These are phyloP conservation scores for Clunio marinus DNA, from an alignment of 2,888 invertebrate genomes.

Conservation along the genomic window DNA sequence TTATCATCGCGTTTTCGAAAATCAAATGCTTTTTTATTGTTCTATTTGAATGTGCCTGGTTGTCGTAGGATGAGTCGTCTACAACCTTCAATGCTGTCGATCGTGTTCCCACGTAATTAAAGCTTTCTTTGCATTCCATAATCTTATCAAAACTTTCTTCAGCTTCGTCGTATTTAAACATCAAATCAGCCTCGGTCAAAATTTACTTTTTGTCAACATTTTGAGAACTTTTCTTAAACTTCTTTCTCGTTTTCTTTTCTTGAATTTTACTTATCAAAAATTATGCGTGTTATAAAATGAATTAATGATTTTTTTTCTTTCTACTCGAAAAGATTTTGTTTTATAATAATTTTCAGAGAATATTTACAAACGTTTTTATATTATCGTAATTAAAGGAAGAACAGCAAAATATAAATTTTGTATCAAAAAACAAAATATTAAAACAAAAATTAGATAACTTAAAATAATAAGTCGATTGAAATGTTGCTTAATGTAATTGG, in stretches of 20 bases:
- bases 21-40: no score
- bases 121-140: neutral
- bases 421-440: no score
- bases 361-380: slow-evolving; percentile 15
- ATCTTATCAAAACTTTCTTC: no score
- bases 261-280: neutral
- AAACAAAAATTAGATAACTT: neutral
- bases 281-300: slow-evolving; percentile 3
- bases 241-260: neutral
- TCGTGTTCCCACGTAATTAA: neutral
- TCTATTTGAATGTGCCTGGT: slow-evolving; percentile 32
- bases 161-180: neutral
- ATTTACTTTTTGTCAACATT: no score
- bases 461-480: neutral
- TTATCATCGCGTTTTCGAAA: no score
- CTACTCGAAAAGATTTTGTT: slow-evolving; percentile 13
- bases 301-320: slow-evolving; percentile 35
- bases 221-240: neutral
- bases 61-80: slow-evolving; percentile 19
- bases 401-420: neutral
- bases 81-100: neutral
- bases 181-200: neutral
- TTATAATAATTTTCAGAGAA: neutral
- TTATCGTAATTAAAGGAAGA: neutral
- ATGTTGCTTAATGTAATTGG: neutral